Percentiles rank a stretch among this genome's conserved stretches.
Evolutionary conservation across 2,888 invertebrate species (phyloP).

Genomic region (Disparrhopalites patrizii): DNA sequence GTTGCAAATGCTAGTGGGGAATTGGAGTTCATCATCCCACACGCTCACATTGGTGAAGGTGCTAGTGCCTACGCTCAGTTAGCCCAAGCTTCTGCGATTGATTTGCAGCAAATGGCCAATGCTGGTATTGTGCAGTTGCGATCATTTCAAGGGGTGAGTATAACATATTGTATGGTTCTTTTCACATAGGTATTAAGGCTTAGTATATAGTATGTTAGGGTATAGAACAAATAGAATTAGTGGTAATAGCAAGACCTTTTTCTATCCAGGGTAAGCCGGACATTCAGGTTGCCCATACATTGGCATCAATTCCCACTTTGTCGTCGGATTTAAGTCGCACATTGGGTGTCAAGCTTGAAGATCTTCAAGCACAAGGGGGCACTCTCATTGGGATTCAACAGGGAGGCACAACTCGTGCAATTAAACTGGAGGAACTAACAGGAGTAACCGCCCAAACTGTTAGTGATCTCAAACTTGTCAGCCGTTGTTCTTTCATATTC

Average conservation of each 20-base stretch:
- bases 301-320: slow-evolving; percentile 42
- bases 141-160: slow-evolving; percentile 40
- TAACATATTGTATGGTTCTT: neutral
- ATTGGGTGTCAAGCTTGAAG: slow-evolving; percentile 45
- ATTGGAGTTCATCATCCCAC: slow-evolving; percentile 45
- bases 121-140: slow-evolving; percentile 45
- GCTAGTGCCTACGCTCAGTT: slow-evolving; percentile 36
- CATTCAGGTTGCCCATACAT: slow-evolving; percentile 43
- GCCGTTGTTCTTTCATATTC: neutral
- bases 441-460: slow-evolving; percentile 23
- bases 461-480: neutral
- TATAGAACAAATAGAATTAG: too few relatives aligned
- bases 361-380: slow-evolving; percentile 43
- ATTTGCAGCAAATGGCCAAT: slow-evolving; percentile 45
- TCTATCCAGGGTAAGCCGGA: slow-evolving; percentile 45
- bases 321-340: slow-evolving; percentile 42
- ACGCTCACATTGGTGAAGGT: slow-evolving; percentile 27
- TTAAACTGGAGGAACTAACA: slow-evolving; percentile 42
- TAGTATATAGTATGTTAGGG: too few relatives aligned
- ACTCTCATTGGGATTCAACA: slow-evolving; percentile 41
- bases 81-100: slow-evolving; percentile 33
- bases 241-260: too few relatives aligned
- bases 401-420: slow-evolving; percentile 38
- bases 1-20: slow-evolving; percentile 35
- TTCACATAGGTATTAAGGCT: too few relatives aligned